Conservation (phyloP, 2,888 invertebrate genomes). For the Acanthococcus lagerstroemiae region DNA sequence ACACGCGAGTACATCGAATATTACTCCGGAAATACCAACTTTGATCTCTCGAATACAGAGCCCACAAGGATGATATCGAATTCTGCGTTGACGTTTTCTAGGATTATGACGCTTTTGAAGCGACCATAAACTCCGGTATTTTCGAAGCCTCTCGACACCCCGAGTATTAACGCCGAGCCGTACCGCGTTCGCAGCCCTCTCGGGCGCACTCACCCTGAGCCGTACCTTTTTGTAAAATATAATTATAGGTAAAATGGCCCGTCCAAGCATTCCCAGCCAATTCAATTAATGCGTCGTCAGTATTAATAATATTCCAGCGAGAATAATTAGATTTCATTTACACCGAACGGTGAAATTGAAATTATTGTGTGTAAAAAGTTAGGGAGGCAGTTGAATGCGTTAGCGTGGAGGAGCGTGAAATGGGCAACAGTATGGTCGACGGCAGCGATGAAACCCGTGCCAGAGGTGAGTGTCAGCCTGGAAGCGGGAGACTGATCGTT, state of each 20-base stretch:
- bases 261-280: not conserved
- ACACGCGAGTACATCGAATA: not conserved
- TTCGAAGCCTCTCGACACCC: not conserved
- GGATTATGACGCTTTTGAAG: constrained; percentile 17
- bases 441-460: too few relatives aligned
- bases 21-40: constrained; percentile 2
- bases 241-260: constrained; percentile 16
- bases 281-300: constrained; percentile 23
- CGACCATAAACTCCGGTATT: constrained; percentile 8
- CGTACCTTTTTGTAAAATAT: not conserved
- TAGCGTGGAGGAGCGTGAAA: too few relatives aligned
- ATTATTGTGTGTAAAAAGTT: too few relatives aligned
- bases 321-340: constrained; percentile 21
- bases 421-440: too few relatives aligned
- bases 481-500: too few relatives aligned
- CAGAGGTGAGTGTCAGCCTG: too few relatives aligned
- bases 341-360: too few relatives aligned
- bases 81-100: constrained; percentile 6
- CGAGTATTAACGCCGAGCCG: not conserved
- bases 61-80: not conserved
- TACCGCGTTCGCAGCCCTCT: not conserved
- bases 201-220: not conserved
- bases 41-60: not conserved
- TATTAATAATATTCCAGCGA: constrained; percentile 5
- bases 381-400: too few relatives aligned